Evolutionary conservation across 2,113 vertebrate species (phyloP), one percentile per base, ranked within the genome.

Genomic region (Scopus umbretta): DNA sequence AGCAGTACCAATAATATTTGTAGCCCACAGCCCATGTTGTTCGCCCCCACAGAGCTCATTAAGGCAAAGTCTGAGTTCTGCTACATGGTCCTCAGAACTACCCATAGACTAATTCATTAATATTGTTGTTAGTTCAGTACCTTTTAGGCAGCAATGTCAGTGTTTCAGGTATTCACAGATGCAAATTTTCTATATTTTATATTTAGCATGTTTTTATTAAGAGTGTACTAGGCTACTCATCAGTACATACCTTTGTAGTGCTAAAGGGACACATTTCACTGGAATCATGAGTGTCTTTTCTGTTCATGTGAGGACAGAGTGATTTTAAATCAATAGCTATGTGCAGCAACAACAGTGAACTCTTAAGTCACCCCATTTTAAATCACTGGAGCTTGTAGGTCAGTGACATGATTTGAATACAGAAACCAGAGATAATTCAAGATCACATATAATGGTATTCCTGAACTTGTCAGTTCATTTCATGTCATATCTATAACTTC

Each of bases 21-120:
- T 59, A 82, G 25, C 6, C 23, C 21, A 26, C 25, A 66, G n/a
- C 13, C 36, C 3, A 0, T 0, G 0, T 11, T 42, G 6, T 45
- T 88, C n/a, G 76, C 14, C 4, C 6, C 7, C 22, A 38, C 12
- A 26, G 27, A 86, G 17, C 11, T 61, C 36, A 49, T 56, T 40
- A 88, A 65, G 22, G 36, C 13, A 55, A 66, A 56, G 11, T 50
- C 22, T 8, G 14, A 50, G n/a, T 73, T 93, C 43, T 58, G 13
- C 19, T 80, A 7, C 3, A 5, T 10, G 4, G 9, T n/a, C 4
- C 10, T 75, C 34, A 49, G 9, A 90, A 27, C 17, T n/a, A 66
- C 20, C 8, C 13, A n/a, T 18, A 2, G 4, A 52, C 2, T 2
- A 45, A 80, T 65, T 65, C 32, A 52, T 56, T 75, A 36, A 62